Conservation (phyloP, 2,797 vertebrate species). For the Sebastes melanostomus region DNA sequence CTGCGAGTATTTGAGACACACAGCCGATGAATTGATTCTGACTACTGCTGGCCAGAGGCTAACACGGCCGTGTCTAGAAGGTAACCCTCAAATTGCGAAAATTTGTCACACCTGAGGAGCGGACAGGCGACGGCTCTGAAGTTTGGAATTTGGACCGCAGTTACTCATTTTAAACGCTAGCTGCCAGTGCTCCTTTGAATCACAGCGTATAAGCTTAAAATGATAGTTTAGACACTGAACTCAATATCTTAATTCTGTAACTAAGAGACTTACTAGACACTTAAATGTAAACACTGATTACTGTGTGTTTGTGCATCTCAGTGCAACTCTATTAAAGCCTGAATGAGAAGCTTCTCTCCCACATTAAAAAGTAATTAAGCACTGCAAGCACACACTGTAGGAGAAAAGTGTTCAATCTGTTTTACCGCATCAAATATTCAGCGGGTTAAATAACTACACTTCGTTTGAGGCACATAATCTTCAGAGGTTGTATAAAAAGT, state of each 20-base stretch:
- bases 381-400: rapidly evolving
- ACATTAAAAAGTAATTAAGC: neutral
- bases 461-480: neutral
- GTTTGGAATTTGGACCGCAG: no score
- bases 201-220: neutral
- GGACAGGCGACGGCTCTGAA: no score
- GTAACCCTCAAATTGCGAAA: no score
- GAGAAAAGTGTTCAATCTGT: neutral
- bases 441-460: neutral
- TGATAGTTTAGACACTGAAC: neutral
- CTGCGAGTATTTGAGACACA: rapidly evolving
- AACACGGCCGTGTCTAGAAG: no score
- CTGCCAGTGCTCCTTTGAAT: neutral
- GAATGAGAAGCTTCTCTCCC: neutral
- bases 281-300: neutral
- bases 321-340: neutral
- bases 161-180: no score
- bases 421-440: slow-evolving; percentile 4
- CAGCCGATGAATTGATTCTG: rapidly evolving
- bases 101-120: no score
- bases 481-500: neutral
- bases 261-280: neutral
- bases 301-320: neutral
- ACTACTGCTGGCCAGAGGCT: no score
- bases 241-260: neutral